These are phyloP conservation scores for Rhyacophila evoluta DNA, from an alignment of 2,888 invertebrate species.

Conservation along the genomic window DNA sequence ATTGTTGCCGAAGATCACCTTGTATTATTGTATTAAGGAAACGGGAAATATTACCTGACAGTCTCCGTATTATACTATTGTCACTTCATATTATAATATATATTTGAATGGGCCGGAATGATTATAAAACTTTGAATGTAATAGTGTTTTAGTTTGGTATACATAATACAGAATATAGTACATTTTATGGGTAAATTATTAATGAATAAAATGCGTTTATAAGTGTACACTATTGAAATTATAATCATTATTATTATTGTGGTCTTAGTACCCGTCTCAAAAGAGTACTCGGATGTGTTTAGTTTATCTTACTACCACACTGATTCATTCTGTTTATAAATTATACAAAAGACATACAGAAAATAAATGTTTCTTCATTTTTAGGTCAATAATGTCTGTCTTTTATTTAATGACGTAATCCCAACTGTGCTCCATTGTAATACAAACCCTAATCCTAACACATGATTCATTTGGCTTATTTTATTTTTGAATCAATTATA, in stretches of 20 bases:
- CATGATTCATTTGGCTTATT: no score
- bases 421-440: background rate
- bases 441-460: background rate
- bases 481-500: no score
- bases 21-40: background rate
- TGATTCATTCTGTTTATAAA: conserved; percentile 71
- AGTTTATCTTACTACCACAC: conserved; percentile 64
- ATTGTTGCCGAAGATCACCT: conserved; percentile 51
- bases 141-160: conserved; percentile 53
- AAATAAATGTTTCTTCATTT: conserved; percentile 82
- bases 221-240: conserved; percentile 69
- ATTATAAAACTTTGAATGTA: conserved; percentile 45
- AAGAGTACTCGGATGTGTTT: conserved; percentile 65
- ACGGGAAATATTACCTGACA: background rate
- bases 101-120: conserved; percentile 37
- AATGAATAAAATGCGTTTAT: conserved; percentile 64
- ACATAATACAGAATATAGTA: conserved; percentile 51
- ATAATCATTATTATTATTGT: conserved; percentile 69
- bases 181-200: conserved; percentile 61
- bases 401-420: conserved; percentile 63
- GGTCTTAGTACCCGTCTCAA: conserved; percentile 63
- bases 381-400: conserved; percentile 75
- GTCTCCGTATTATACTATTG: background rate
- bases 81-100: conserved; percentile 9
- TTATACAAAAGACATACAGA: conserved; percentile 76